Conservation (phyloP, 2,113 vertebrate genomes). For the Triplophysa tibetana region DNA sequence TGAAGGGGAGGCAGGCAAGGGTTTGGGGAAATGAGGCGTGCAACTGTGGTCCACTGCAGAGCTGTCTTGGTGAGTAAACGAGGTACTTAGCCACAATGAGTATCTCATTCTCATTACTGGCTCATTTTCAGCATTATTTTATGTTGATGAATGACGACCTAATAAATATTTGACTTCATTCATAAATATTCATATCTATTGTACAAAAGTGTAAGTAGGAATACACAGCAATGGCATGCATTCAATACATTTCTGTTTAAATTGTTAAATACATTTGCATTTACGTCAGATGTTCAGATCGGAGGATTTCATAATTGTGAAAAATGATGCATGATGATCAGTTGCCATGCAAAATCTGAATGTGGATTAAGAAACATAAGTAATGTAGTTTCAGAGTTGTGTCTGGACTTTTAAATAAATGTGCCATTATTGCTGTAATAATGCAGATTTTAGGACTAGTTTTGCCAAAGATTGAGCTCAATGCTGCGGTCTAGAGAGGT, state of each 20-base stretch:
- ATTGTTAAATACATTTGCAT: neutral
- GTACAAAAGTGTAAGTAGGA: neutral
- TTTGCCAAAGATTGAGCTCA: neutral
- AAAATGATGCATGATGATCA: neutral
- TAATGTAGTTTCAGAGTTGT: neutral
- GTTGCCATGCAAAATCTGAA: neutral
- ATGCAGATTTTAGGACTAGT: neutral
- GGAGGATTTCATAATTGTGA: neutral
- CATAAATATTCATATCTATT: conserved; percentile 30
- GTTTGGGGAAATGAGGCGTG: conserved; percentile 29
- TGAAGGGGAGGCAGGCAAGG: conserved; percentile 2
- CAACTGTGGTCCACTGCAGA: conserved; percentile 1
- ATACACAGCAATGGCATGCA: neutral
- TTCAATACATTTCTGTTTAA: neutral
- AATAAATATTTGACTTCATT: conserved; percentile 3
- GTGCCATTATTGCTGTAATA: neutral
- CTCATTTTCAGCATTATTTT: conserved; percentile 27
- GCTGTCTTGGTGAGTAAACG: conserved; percentile 15
- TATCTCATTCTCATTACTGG: conserved; percentile 1
- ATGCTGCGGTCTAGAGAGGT: neutral
- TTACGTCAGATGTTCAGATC: neutral
- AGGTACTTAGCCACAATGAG: conserved; percentile 10
- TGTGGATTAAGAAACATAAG: neutral
- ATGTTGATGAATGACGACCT: neutral
- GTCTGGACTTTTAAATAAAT: neutral